These are phyloP conservation scores for Stegana nigrithorax DNA, from an alignment of 2,888 invertebrate genomes.

Conservation along the genomic window DNA sequence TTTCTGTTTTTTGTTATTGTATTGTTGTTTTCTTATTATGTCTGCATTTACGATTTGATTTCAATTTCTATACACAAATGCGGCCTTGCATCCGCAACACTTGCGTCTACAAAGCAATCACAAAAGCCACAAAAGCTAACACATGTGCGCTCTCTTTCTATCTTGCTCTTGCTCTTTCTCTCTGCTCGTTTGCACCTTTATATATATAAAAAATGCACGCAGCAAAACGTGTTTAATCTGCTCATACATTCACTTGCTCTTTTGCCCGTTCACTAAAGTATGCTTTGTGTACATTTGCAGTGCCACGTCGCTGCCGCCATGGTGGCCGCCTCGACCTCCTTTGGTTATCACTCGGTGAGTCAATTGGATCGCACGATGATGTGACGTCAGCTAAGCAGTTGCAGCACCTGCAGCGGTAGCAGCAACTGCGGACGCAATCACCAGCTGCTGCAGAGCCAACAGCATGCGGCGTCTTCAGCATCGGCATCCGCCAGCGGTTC, in stretches of 20 bases:
- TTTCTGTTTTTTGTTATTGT: background rate
- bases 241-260: too few relatives aligned
- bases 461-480: too few relatives aligned
- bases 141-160: conserved; percentile 19
- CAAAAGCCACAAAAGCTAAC: too few relatives aligned
- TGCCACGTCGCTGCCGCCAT: conserved; percentile 69
- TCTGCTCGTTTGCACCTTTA: background rate
- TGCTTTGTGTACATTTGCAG: conserved; percentile 54
- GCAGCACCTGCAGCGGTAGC: conserved; percentile 68
- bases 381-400: conserved; percentile 69
- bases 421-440: conserved; percentile 64
- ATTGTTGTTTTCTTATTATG: too few relatives aligned
- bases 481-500: conserved; percentile 39
- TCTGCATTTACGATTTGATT: too few relatives aligned
- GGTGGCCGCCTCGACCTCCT: conserved; percentile 68
- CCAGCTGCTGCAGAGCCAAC: too few relatives aligned
- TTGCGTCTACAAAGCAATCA: too few relatives aligned
- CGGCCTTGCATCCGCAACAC: too few relatives aligned
- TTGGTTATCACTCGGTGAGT: conserved; percentile 68
- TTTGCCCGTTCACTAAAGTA: too few relatives aligned
- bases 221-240: too few relatives aligned
- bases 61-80: too few relatives aligned
- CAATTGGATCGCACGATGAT: conserved; percentile 68
- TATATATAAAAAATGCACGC: too few relatives aligned
- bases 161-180: background rate